Evolutionary conservation across 2,113 vertebrate species (phyloP), one percentile per base, ranked within the genome.

Genomic region (Colistium nudipinnis): DNA sequence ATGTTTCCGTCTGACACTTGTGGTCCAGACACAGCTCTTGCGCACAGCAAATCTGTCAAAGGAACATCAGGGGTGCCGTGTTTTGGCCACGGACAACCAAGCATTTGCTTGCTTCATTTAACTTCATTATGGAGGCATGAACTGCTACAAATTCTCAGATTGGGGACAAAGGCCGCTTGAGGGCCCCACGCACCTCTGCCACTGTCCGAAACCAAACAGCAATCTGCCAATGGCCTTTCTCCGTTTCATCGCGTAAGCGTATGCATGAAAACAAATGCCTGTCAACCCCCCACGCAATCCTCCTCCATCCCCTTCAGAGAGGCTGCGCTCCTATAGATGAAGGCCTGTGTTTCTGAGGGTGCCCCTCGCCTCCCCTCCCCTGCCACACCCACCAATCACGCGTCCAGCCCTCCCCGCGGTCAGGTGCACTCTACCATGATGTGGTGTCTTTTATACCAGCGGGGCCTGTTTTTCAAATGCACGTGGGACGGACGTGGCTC

Each of bases 91-190:
- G 78, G 83, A 63, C 66, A 82, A 64, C 67, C 76, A 63, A 84
- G 83, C 84, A 91, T 87, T 91, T 91, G 90, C 75, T 89, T 38
- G 89, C 93, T 94, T 95, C 83, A 93, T 92, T 95, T 90, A 92
- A 94, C 82, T 80, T 93, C 83, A 94, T 94, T 93, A 93, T 78
- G 72, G 90, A 93, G 93, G 89, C 89, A 92, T 88, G 91, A 93
- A 93, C 88, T 89, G 82, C 86, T 93, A 93, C 89, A 94, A 93
- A 95, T 93, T 94, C 87, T 89, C 84, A 67, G 84, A 91, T 94
- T 92, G 78, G 84, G n/a, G 91, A 92, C 90, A 93, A 72, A 89
- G 91, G 49, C 74, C 57, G 72, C 69, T 62, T 78, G 74, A 59
- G 39, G 61, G 78, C 76, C 82, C 82, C 49, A 70, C 80, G 74